Evolutionary conservation across 2,113 vertebrate species (phyloP), one percentile per base, ranked within the genome.

Genomic region (Engystomops pustulosus): DNA sequence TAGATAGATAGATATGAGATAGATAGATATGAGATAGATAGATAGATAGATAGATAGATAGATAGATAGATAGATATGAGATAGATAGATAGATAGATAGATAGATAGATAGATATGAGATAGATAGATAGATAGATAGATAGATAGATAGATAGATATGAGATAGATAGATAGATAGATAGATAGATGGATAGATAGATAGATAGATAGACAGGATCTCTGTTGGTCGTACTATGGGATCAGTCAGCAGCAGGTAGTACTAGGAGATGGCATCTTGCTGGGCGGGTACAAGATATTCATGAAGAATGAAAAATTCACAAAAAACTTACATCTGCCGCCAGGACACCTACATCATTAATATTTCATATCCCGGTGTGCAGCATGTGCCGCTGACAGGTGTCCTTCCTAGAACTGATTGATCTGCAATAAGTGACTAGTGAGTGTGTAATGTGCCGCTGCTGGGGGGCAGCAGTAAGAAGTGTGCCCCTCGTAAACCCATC

Each of bases 371-470:
- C 55, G 53, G 53, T 53, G 36, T 34, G 72, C 17, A 2, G 32
- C 38, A 2, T 41, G 68, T 25, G 36, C 6, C 20, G 34, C 20
- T 38, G 15, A 55, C 45, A 75, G 14, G 45, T 75, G 44, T 30
- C 47, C 17, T 51, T 34, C 18, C 34, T 34, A 20, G 51, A 53
- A 76, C 36, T 53, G 72, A 76, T 76, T 76, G 72, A 53, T 55
- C 72, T 53, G 49, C 18, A 32, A 18, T 25, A 14, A 27, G 12
- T 62, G 25, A 32, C 45, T 51, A 20, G 49, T 32, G 18, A 18
- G 25, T 18, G 27, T 51, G 49, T 20, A 17, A 75, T 32, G 30
- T 53, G 27, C 17, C 25, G 11, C 9, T 76, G 72, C 71, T 51
- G n/a, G 10, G 12, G 45, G 47, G 25, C 3, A 34, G 27, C 27